Conservation (phyloP, 2,113 vertebrate genomes). For the Vimba vimba region DNA sequence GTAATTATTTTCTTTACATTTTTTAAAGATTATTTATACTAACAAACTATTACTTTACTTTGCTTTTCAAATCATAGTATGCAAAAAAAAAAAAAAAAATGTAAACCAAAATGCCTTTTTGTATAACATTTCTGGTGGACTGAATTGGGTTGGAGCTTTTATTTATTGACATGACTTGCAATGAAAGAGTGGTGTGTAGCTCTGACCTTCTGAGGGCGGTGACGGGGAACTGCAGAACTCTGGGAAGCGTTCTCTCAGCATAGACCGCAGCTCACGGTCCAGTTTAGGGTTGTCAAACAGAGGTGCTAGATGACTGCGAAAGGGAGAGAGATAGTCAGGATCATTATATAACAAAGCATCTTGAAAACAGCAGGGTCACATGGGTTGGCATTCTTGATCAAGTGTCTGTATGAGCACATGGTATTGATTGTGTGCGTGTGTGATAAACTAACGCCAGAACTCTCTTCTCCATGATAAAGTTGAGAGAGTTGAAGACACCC, state of each 20-base stretch:
- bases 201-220: conserved; percentile 86
- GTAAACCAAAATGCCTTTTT: neutral
- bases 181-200: neutral
- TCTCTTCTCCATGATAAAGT: conserved; percentile 97
- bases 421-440: neutral
- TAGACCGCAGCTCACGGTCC: conserved; percentile 93
- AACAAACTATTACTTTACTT: too few relatives aligned
- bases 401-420: neutral
- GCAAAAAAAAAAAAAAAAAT: neutral
- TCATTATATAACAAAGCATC: neutral
- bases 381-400: neutral
- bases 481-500: conserved; percentile 95
- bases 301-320: conserved; percentile 87
- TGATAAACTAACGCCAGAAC: conserved; percentile 89
- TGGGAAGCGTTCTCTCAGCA: conserved; percentile 94
- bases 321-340: neutral
- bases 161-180: neutral
- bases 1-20: too few relatives aligned
- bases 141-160: neutral
- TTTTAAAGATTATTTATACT: too few relatives aligned
- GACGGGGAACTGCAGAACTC: conserved; percentile 96
- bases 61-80: neutral
- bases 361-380: neutral
- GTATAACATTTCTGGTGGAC: neutral
- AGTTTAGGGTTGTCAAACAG: conserved; percentile 96